Evolutionary conservation across 2,888 invertebrate species (phyloP).

Genomic region (Caenorhabditis imperialis): DNA sequence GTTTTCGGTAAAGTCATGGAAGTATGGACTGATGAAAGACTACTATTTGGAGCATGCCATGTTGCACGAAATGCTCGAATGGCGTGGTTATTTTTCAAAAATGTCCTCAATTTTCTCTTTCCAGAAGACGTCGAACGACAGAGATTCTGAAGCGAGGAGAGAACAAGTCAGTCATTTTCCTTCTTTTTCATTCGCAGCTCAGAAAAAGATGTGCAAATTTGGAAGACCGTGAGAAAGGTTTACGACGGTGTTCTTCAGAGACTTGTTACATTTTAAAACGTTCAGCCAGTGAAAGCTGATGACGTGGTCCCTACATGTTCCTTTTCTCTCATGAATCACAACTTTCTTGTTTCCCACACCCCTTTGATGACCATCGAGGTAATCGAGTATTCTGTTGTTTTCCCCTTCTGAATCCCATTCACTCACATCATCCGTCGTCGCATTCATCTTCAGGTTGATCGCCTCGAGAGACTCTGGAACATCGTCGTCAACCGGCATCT

Average conservation of each 20-base stretch:
- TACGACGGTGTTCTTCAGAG: not conserved
- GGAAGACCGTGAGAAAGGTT: conserved; percentile 11
- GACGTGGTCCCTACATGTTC: not conserved
- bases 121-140: no score
- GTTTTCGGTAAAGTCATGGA: no score
- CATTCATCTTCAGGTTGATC: conserved; percentile 77
- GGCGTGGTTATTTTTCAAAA: no score
- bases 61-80: no score
- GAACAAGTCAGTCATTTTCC: not conserved
- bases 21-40: no score
- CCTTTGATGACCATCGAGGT: conserved; percentile 26
- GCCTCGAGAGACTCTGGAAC: conserved; percentile 76
- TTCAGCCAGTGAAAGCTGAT: not conserved
- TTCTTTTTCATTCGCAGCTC: no score
- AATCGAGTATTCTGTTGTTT: conserved; percentile 29
- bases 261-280: not conserved
- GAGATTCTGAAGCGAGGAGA: not conserved
- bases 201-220: not conserved
- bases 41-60: no score
- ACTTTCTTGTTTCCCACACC: conserved; percentile 32
- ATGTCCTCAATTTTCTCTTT: no score
- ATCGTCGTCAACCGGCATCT: conserved; percentile 64
- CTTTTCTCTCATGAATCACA: not conserved
- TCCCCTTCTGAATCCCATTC: conserved; percentile 2
- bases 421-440: conserved; percentile 76